Base-by-base conservation (phyloP, 2,888 invertebrate genomes). In the Polydesmus complanatus region DNA sequence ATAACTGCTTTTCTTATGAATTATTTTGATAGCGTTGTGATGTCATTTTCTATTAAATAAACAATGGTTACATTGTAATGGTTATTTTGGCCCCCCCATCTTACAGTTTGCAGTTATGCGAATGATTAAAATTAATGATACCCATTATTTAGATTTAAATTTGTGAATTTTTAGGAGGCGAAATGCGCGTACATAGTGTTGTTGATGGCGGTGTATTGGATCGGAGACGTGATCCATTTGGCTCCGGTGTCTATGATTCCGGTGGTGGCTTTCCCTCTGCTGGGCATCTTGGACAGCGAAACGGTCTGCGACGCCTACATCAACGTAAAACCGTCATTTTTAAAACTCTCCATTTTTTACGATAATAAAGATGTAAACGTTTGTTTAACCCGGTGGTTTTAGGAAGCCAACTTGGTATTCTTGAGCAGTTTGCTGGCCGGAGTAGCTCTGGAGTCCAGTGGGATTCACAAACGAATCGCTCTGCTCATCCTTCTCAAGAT, bases 181-280 rank as follows among this genome's bases (percentile, higher is more conserved):
- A 52, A 83, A 75, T 90, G 89, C 70, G 82, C 87, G 72, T 90
- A 85, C 72, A 83, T 88, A 23, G 83, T 90, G 0, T 71, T 84
- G 1, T 76, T 89, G 63, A 90, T 91, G 90, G 86, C 88, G 0
- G 77, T 84, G 27, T 88, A 80, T 73, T 89, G 89, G 89, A 86
- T 89, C 64, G 80, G 86, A 48, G 90, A 90, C 71, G 83, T 84
- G 0, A 73, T 91, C 1, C 90, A 90, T 0, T 75, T 90, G 1
- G 86, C 89, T 0, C 82, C 89, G 1, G 90, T 90, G 1, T 86
- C 88, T 0, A 81, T 91, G 74, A 78, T 91, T 62, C 90, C 90
- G 0, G 84, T 91, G 67, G 80, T 88, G 0, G 77, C 88, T 0
- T 89, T 89, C 72, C 90, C 90, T 0, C 74, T 88, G 1, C 80